Evolutionary conservation across 2,113 vertebrate genomes (phyloP).

Genomic region (Malurus alboscapulatus): DNA sequence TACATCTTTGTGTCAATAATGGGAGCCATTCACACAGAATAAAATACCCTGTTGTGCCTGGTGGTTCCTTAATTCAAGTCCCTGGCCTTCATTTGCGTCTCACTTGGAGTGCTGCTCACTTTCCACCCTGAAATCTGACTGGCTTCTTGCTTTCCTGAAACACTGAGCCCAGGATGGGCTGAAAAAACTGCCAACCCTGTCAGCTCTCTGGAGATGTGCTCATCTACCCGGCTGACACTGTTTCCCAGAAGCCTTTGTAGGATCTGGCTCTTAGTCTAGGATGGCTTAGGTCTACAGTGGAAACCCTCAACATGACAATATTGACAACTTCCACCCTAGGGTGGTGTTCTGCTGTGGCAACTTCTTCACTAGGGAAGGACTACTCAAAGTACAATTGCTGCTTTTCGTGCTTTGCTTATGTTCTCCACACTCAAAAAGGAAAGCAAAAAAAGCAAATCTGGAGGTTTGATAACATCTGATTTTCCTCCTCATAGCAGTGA

Average conservation of each 20-base stretch:
- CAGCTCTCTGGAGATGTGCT: not conserved
- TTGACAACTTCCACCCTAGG: not conserved
- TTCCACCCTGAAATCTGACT: not conserved
- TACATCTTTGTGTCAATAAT: not conserved
- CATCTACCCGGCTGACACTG: not conserved
- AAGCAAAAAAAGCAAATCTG: not conserved
- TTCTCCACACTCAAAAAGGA: not conserved
- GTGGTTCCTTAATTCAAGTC: not conserved
- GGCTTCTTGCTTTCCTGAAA: not conserved
- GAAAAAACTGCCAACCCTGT: not conserved
- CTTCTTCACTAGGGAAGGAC: slow-evolving; percentile 20
- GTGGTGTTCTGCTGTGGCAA: not conserved
- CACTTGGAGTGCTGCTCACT: not conserved
- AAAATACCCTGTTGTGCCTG: not conserved
- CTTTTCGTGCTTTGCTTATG: not conserved
- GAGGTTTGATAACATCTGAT: not conserved
- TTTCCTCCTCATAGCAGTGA: not conserved
- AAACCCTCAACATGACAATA: not conserved
- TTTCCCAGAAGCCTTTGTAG: not conserved
- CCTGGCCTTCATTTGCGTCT: not conserved
- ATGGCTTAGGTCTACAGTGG: not conserved
- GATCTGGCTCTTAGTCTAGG: not conserved
- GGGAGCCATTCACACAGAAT: not conserved
- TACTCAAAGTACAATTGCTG: not conserved
- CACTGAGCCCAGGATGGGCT: not conserved